Conservation (phyloP, 2,797 vertebrate species). For the Vireo griseus region DNA sequence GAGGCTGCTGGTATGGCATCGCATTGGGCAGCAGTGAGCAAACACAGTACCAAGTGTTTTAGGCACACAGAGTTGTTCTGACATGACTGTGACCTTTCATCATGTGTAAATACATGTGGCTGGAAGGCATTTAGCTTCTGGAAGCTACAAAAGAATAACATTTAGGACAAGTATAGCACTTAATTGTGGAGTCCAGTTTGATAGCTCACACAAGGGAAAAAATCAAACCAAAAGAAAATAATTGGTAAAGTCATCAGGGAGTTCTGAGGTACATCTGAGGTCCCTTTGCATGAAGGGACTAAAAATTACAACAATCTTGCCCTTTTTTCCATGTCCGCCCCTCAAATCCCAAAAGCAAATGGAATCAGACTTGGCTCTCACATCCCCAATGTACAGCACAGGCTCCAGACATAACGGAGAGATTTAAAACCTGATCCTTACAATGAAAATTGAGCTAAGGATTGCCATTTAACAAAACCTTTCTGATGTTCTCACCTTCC, state of each 20-base stretch:
- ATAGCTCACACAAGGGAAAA: background rate
- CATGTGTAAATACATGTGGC: rapidly evolving
- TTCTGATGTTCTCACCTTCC: background rate
- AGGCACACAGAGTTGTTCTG: background rate
- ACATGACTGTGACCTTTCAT: background rate
- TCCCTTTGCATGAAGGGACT: background rate
- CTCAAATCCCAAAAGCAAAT: background rate
- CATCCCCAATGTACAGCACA: background rate
- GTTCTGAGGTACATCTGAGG: background rate
- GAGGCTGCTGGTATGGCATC: rapidly evolving
- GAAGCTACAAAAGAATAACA: background rate
- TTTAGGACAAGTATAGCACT: background rate
- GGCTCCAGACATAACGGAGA: background rate
- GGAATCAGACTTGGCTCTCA: background rate
- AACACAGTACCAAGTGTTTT: background rate
- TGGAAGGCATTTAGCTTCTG: background rate
- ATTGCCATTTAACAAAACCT: background rate
- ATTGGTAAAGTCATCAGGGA: background rate
- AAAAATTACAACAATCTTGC: background rate
- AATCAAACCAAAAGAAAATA: rapidly evolving
- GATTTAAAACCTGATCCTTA: background rate
- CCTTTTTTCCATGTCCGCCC: rapidly evolving
- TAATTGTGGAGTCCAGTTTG: background rate
- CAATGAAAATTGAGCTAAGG: background rate
- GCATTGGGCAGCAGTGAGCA: background rate